These are phyloP conservation scores for Bimastos eiseni DNA, from an alignment of 2,888 invertebrate species.

Conservation along the genomic window DNA sequence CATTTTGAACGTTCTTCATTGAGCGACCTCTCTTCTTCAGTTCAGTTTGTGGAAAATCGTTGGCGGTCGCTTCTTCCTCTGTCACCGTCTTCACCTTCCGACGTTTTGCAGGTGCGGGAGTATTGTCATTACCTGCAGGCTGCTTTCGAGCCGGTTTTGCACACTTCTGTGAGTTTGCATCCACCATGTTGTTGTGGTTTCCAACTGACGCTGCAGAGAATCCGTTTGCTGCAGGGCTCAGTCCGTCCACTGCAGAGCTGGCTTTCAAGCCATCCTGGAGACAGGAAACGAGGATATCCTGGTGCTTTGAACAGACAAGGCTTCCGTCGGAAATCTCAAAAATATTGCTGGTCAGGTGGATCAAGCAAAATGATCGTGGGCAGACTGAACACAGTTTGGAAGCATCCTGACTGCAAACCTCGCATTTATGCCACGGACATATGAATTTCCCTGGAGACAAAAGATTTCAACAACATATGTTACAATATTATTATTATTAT, in stretches of 20 bases:
- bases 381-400: slow-evolving; percentile 15
- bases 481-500: background rate
- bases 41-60: background rate
- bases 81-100: background rate
- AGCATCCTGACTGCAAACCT: background rate
- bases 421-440: slow-evolving; percentile 17
- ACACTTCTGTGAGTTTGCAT: background rate
- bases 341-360: slow-evolving; percentile 17
- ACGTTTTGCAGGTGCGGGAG: background rate
- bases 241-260: background rate
- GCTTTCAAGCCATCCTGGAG: slow-evolving; percentile 15
- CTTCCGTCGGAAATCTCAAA: slow-evolving; percentile 20
- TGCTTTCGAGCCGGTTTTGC: background rate
- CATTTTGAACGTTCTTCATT: background rate
- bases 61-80: background rate
- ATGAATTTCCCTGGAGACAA: slow-evolving; percentile 13
- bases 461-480: background rate
- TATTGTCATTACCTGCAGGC: background rate
- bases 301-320: slow-evolving; percentile 19
- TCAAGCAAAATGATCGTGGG: slow-evolving; percentile 6
- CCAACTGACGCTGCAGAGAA: background rate
- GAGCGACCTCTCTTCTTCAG: background rate
- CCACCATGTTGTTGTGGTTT: background rate
- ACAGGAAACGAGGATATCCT: background rate
- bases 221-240: background rate